Base-by-base conservation (phyloP, 2,888 invertebrate genomes). In the Nemoura dubitans region DNA sequence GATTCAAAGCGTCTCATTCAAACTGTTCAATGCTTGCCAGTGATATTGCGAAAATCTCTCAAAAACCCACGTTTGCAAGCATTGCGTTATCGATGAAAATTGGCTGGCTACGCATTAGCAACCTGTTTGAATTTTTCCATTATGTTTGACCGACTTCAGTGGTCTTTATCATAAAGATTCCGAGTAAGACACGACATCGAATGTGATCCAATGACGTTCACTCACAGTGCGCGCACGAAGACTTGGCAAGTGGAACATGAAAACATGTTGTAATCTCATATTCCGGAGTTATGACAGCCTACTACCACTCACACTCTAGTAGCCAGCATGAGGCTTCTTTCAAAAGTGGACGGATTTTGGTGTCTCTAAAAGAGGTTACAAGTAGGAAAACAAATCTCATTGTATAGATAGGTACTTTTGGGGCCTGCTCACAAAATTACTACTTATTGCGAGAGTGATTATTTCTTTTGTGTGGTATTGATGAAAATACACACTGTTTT, bases 211-310 rank as follows among this genome's bases (percentile, higher is more conserved):
- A 59, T 59, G 59, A 59, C 59, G 59, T 59, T 59, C 21, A 59
- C 16, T 59, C 59, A 36, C 3, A 36, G 5, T 36, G 36, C n/a
- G n/a, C 21, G 59, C 59, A 59, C 59, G 59, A 59, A 59, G 59
- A 59, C 59, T 59, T 59, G 21, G 59, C 59, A 59, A 59, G 59
- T 59, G 59, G 59, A 59, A 59, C 59, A 59, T 59, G 59, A 59
- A 59, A 59, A 59, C 59, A 59, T 59, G 59, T 59, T 59, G 59
- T 59, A 59, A 59, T 59, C 21, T 14, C 14, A 36, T 36, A 36
- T 59, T 59, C 21, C 59, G 14, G 14, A 59, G 59, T 59, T 59
- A 59, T 59, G 59, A 21, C 21, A 59, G 59, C 36, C 3, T 36
- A 36, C 36, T 36, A 36, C 36, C 36, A 36, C 36, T 6, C 36